Conservation (phyloP, 2,797 vertebrate species). For the Muscicapa striata region DNA sequence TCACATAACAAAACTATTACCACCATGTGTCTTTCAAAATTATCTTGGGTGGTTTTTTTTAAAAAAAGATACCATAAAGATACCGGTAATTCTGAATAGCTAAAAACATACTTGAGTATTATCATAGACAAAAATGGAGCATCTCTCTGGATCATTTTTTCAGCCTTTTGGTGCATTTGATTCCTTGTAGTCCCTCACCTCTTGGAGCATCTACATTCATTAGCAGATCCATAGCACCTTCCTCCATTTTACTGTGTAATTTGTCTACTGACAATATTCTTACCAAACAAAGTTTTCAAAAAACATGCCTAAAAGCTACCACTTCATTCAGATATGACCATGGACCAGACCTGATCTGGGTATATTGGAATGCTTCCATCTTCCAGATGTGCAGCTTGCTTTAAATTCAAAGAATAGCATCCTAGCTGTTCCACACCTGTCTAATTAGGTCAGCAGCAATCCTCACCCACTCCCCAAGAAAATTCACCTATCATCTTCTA, state of each 20-base stretch:
- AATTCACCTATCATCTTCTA: background rate
- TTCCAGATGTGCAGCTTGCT: background rate
- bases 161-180: background rate
- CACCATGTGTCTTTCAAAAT: background rate
- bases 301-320: background rate
- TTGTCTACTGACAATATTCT: background rate
- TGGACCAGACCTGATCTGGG: background rate
- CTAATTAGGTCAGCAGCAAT: background rate
- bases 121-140: background rate
- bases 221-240: background rate
- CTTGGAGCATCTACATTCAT: background rate
- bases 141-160: background rate
- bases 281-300: background rate
- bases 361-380: background rate
- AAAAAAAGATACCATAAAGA: background rate
- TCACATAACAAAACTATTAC: background rate
- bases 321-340: background rate
- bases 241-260: background rate
- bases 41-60: background rate
- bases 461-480: fast-evolving
- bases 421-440: background rate
- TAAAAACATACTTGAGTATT: background rate
- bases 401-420: background rate
- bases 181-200: background rate
- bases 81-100: background rate